Evolutionary conservation across 1,140 invertebrate species (phyloP), one percentile per base, ranked within the genome.

Genomic region (Dreissena polymorpha): DNA sequence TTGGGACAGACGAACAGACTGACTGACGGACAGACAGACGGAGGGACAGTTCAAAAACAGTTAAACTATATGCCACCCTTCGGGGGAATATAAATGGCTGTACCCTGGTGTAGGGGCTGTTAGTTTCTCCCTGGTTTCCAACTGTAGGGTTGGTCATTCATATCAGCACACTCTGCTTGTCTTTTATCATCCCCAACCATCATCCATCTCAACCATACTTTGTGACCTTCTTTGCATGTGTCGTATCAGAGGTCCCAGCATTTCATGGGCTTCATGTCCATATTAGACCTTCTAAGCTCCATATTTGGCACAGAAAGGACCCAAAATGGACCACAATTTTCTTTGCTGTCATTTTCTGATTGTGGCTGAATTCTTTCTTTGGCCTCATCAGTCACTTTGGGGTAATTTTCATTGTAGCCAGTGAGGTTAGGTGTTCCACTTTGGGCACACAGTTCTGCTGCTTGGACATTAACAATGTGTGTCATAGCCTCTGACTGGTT

Each of bases 241-340:
- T 81, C 78, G 60, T 1, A 81, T n/a, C 78, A 64, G 78, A 81
- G 53, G 78, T 81, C 14, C 55, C 78, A 25, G 78, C 72, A 49
- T 65, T 72, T 81, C 23, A 67, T 14, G 14, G n/a, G 55, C 27
- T 68, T 39, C 2, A 2, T 39, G 8, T 39, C 39, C 39, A 39
- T 39, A 39, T 39, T 39, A 39, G 39, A 39, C 39, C 39, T 39
- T 39, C 39, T 39, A 39, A 39, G 39, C 39, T 39, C 39, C 39
- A 39, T 39, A 39, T 39, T 39, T 39, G 2, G 39, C 2, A 8
- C 39, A 39, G n/a, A n/a, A n/a, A n/a, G n/a, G n/a, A n/a, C n/a
- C n/a, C 8, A 2, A 39, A 8, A 39, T 5, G 2, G 2, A 2
- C 39, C 39, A 39, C 39, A 39, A 2, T 5, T 39, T 39, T 39